Percentiles rank a stretch among this genome's conserved stretches.
These are phyloP conservation scores for Alaudala cheleensis DNA, from an alignment of 2,113 vertebrate species.

Conservation along the genomic window DNA sequence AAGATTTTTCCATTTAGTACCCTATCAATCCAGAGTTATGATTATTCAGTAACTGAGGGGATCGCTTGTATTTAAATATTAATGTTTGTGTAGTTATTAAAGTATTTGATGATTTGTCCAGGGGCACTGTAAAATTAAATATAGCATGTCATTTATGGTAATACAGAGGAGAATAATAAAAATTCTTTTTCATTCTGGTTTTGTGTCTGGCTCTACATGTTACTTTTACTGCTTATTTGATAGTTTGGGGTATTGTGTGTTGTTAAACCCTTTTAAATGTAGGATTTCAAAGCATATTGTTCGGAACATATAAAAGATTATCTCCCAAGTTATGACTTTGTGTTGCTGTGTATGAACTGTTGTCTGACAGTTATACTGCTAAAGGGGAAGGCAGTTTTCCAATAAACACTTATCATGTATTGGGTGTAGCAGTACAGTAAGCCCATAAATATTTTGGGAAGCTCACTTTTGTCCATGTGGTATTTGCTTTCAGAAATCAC, in stretches of 20 bases:
- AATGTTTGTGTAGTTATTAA: slow-evolving; percentile 77
- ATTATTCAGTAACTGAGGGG: slow-evolving; percentile 65
- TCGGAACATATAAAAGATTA: slow-evolving; percentile 36
- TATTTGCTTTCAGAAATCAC: slow-evolving; percentile 39
- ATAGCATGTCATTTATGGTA: slow-evolving; percentile 66
- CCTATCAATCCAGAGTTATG: slow-evolving; percentile 69
- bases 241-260: slow-evolving; percentile 32
- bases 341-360: slow-evolving; percentile 24
- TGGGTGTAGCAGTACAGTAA: neutral
- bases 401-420: slow-evolving; percentile 10
- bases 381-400: slow-evolving; percentile 43
- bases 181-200: slow-evolving; percentile 54
- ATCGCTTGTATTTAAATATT: slow-evolving; percentile 75
- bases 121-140: slow-evolving; percentile 73
- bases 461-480: neutral
- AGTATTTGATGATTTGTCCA: slow-evolving; percentile 73
- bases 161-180: slow-evolving; percentile 62
- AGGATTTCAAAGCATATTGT: slow-evolving; percentile 52
- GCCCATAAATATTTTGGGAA: slow-evolving; percentile 37
- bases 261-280: slow-evolving; percentile 37
- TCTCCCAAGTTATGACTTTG: slow-evolving; percentile 33
- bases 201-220: slow-evolving; percentile 40
- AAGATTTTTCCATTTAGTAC: slow-evolving; percentile 72
- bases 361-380: slow-evolving; percentile 39
- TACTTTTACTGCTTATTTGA: slow-evolving; percentile 47